Percentiles rank a stretch among this genome's conserved stretches.
Evolutionary conservation across 2,888 invertebrate species (phyloP).

Genomic region (Parnassius orleans): DNA sequence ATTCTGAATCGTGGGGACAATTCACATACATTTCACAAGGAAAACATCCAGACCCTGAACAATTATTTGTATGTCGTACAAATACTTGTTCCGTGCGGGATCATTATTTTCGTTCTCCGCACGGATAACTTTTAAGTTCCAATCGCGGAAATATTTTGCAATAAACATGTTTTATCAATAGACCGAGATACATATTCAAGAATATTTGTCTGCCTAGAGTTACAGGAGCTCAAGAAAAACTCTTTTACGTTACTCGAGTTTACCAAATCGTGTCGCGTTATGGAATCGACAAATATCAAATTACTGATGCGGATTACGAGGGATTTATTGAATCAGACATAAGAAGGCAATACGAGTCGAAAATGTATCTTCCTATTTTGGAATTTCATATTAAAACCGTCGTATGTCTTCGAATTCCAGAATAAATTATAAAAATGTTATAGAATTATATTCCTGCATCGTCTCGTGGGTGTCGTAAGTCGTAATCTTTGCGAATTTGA

Average conservation of each 20-base stretch:
- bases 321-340: constrained; percentile 3
- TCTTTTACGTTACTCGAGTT: constrained; percentile 5
- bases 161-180: constrained; percentile 11
- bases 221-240: neutral
- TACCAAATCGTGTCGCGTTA: neutral
- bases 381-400: too few relatives aligned
- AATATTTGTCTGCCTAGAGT: constrained; percentile 1
- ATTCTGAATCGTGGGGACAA: too few relatives aligned
- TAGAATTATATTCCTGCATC: too few relatives aligned
- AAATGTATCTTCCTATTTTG: too few relatives aligned
- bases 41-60: too few relatives aligned
- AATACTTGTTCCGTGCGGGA: too few relatives aligned
- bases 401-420: neutral
- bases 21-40: too few relatives aligned
- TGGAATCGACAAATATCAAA: constrained; percentile 11
- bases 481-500: too few relatives aligned
- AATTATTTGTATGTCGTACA: too few relatives aligned
- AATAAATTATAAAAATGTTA: too few relatives aligned
- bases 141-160: constrained; percentile 1
- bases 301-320: constrained; percentile 1
- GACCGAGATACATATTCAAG: constrained; percentile 1
- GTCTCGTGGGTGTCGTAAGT: too few relatives aligned
- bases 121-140: neutral
- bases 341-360: neutral
- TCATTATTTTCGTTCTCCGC: constrained; percentile 4